Percentiles rank a stretch among this genome's conserved stretches.
phyloP scores from a whole-genome alignment of 37 sponge, comb jelly and placozoan species.

The Crambe crambe region DNA sequence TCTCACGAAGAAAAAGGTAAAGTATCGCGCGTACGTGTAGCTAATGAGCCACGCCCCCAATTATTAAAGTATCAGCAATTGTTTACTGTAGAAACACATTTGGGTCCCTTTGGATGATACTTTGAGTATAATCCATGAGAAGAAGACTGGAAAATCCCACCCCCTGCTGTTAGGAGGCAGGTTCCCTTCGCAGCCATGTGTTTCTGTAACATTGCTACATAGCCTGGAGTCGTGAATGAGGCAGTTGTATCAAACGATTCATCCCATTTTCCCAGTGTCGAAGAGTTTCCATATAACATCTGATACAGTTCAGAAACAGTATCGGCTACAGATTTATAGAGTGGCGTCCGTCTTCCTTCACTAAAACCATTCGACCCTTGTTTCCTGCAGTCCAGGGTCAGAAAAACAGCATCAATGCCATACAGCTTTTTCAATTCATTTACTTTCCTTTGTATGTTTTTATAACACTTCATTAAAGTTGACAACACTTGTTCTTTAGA shows the following conservation, averaged over 20 bases:
- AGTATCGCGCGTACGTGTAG: too few species aligned
- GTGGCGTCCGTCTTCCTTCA: too few species aligned
- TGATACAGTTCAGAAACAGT: neutral
- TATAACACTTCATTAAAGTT: neutral
- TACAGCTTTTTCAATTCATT: too few species aligned
- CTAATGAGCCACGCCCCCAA: too few species aligned
- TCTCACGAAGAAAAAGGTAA: too few species aligned
- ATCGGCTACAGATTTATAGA: neutral
- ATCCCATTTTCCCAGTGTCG: neutral
- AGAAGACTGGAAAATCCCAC: neutral
- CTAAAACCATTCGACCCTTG: neutral
- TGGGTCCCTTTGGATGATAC: too few species aligned
- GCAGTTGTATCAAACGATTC: neutral
- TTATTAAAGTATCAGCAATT: too few species aligned
- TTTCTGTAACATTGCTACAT: neutral
- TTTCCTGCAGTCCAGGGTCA: neutral
- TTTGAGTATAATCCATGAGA: neutral
- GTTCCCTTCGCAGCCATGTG: neutral
- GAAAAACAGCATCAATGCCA: neutral
- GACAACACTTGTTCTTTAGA: neutral
- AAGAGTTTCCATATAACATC: neutral
- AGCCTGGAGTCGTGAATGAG: neutral
- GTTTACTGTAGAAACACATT: too few species aligned
- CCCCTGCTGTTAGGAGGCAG: neutral
- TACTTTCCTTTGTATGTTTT: neutral